These are phyloP conservation scores for Distichodus sexfasciatus DNA, from an alignment of 2,797 vertebrate genomes.

Conservation along the genomic window DNA sequence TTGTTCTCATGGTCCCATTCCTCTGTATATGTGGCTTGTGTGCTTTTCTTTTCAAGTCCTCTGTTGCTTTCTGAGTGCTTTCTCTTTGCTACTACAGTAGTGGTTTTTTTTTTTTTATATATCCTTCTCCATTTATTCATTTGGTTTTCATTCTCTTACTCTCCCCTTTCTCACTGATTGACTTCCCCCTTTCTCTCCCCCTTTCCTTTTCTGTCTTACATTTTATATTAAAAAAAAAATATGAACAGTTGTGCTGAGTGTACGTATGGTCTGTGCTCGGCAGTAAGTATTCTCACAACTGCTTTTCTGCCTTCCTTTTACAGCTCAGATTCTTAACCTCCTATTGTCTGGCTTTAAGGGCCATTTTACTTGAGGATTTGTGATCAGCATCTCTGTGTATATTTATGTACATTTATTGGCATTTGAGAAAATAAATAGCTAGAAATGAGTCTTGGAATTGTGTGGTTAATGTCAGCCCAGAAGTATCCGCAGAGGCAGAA, in stretches of 20 bases:
- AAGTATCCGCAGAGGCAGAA: too few relatives aligned
- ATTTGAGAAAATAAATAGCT: slow-evolving; percentile 34
- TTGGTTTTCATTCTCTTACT: slow-evolving; percentile 21
- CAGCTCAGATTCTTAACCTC: slow-evolving; percentile 41
- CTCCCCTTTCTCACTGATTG: neutral
- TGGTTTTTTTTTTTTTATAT: slow-evolving; percentile 40
- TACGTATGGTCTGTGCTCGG: slow-evolving; percentile 41
- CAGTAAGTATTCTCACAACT: slow-evolving; percentile 49
- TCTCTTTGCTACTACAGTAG: slow-evolving; percentile 47
- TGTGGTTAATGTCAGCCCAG: neutral
- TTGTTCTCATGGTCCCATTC: slow-evolving; percentile 29
- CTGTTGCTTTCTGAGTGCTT: slow-evolving; percentile 23
- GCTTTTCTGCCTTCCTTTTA: slow-evolving; percentile 39
- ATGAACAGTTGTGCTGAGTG: slow-evolving; percentile 17
- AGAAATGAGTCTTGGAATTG: neutral
- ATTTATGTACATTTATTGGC: slow-evolving; percentile 37
- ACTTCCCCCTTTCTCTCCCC: neutral
- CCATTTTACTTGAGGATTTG: slow-evolving; percentile 8
- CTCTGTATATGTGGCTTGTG: slow-evolving; percentile 33
- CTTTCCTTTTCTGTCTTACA: neutral
- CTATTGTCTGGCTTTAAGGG: slow-evolving; percentile 27
- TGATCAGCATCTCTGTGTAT: slow-evolving; percentile 26
- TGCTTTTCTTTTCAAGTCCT: neutral
- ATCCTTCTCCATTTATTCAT: slow-evolving; percentile 24
- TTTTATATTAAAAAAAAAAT: slow-evolving; percentile 11